Evolutionary conservation across 30 jellyfish, hydroid and myxozoan species (phyloP), one percentile per base, ranked within the genome.

Genomic region (Morbakka virulenta): DNA sequence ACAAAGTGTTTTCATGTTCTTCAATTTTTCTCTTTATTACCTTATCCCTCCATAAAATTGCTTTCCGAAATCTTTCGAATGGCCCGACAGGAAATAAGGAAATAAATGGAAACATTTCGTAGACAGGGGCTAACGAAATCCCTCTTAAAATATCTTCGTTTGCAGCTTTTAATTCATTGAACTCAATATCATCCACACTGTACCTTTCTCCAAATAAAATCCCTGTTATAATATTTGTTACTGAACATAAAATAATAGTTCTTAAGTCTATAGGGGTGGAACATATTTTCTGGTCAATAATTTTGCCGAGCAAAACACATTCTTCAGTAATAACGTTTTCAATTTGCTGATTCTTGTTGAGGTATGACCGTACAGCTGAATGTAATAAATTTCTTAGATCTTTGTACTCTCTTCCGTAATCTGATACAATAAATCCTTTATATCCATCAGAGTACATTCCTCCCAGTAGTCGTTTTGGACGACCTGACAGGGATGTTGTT

Each of bases 161-260:
- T n/a, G 81, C 76, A 28, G 47, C 33, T 2, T 52, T 70, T n/a
- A 82, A 24, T 6, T 62, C 68, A 13, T 27, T 28, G 28, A 82
- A 70, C 50, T 82, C 94, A 2, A 81, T 73, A 67, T 82, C 94
- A 28, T 31, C 22, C 50, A 20, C 13, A 21, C 72, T 28, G 69
- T 81, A 82, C 13, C 81, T 35, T 24, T 50, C 57, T 3, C 87
- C 94, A 29, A 82, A 82, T 17, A 79, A 82, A 17, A 82, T 41
- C 28, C 86, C 11, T 28, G 78, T 52, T 4, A 82, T 69, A 12
- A 82, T 62, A 33, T 82, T 82, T 6, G 41, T 50, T 61, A 82
- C 86, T 17, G 87, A 32, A 51, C 69, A 26, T 1, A 62, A 35
- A 22, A 52, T 31, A 52, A 50, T 66, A n/a, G 27, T 68, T 4